These are phyloP conservation scores for Larimichthys crocea DNA, from an alignment of 2,113 vertebrate species.

Conservation along the genomic window DNA sequence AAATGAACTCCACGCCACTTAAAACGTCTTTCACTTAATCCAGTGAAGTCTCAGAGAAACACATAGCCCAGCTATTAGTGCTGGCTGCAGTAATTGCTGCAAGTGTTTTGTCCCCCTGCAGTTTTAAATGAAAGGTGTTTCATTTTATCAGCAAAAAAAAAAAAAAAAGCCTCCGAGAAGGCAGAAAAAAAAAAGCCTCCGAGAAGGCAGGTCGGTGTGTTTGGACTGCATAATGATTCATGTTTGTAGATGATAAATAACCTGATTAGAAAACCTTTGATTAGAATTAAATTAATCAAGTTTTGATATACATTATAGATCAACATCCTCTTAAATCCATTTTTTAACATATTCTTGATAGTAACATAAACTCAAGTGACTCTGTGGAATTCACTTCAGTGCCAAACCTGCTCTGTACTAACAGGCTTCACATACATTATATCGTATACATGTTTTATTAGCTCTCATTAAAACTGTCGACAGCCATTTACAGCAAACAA, in stretches of 20 bases:
- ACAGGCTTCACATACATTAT: not conserved
- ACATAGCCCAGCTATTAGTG: slow-evolving; percentile 16
- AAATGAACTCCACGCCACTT: slow-evolving; percentile 44
- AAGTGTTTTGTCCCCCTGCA: slow-evolving; percentile 37
- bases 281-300: slow-evolving; percentile 21
- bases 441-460: not conserved
- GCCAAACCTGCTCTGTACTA: not conserved
- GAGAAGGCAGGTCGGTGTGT: slow-evolving; percentile 36
- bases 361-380: not conserved
- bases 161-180: slow-evolving; percentile 41
- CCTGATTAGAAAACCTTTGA: slow-evolving; percentile 34
- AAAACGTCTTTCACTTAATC: slow-evolving; percentile 39
- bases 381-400: not conserved
- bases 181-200: slow-evolving; percentile 28
- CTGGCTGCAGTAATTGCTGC: slow-evolving; percentile 47
- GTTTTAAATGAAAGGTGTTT: slow-evolving; percentile 54
- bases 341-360: not conserved
- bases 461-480: not conserved
- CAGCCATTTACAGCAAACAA: not conserved
- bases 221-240: slow-evolving; percentile 45
- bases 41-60: slow-evolving; percentile 39
- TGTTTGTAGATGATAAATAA: slow-evolving; percentile 36
- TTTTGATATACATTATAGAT: slow-evolving; percentile 1
- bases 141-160: slow-evolving; percentile 48
- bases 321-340: not conserved